Base-by-base conservation (phyloP, 2,113 vertebrate species). In the Eulemur macaco region DNA sequence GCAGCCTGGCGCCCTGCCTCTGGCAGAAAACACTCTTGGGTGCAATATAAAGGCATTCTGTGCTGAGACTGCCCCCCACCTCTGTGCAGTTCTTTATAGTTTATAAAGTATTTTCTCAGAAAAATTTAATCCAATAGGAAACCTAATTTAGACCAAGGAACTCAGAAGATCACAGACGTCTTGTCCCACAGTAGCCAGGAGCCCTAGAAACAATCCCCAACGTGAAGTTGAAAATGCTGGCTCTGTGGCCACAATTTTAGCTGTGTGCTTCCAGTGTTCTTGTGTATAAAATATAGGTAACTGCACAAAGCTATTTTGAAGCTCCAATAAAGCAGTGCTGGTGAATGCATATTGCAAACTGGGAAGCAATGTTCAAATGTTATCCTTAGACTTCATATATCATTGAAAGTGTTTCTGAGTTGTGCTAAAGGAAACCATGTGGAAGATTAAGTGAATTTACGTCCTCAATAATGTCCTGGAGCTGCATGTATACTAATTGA, bases 141-240 rank as follows among this genome's bases (percentile, higher is more conserved):
- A 89, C n/a, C 50, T 89, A 86, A 89, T 58, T 89, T 60, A 85
- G 50, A 86, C 25, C 39, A 84, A 68, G 81, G 17, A 82, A 92
- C 54, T 54, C 29, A 58, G 74, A 60, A 58, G 11, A 34, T 86
- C 39, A 82, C 56, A 88, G 23, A 52, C 1, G 18, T 25, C 23
- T 25, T 56, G 8, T 50, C 4, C 39, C 54, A 74, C 3, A 25
- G 47, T 68, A 92, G 71, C 37, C 66, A 76, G 58, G 50, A 96
- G 68, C 45, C n/a, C 37, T 71, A 60, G 92, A 52, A 60, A 68
- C 20, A 47, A 66, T 13, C 15, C 39, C 37, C 21, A 27, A 6
- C 18, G 27, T 37, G 34, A 58, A 71, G 17, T 45, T 90, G 86
- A 15, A 64, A 82, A 29, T 60, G 17, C 39, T 86, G 74, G 12